Evolutionary conservation across 1,140 invertebrate genomes (phyloP), one percentile per base, ranked within the genome.

Genomic region (Atta cephalotes): DNA sequence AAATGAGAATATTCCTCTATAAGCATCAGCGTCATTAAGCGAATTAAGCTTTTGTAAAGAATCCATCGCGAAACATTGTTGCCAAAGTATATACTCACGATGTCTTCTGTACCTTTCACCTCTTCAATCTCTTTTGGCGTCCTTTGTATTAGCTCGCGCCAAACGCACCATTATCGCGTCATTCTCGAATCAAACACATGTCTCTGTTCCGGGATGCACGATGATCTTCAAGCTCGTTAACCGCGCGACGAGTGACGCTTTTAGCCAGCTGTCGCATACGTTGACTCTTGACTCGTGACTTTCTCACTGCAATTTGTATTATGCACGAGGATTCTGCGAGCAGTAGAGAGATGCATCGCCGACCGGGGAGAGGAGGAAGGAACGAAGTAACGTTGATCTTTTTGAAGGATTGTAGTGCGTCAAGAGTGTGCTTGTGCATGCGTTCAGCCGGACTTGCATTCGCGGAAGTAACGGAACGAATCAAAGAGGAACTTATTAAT

Each of bases 101-200:
- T 31, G 25, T 4, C 39, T 62, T 21, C 39, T 7, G 39, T 62
- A 76, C 70, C 80, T 84, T 51, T 84, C 70, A 76, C 80, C 80
- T 84, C 80, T 25, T 74, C 56, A 56, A 74, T 84, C 39, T 35
- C 35, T 25, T 49, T 28, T 6, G 21, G 56, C 14, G 49, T 74
- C 10, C 49, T 68, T 81, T 63, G 35, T 87, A 56, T 14, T 62
- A 18, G 16, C 28, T 51, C 5, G 12, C 35, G 35, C 16, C 53
- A 12, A 31, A 12, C n/a, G 45, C 65, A 63, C 53, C 72, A 62
- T 85, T 72, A 72, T 78, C 77, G 77, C 39, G 82, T 88, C 62
- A 53, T 65, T 35, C 28, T 82, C 28, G 31, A 81, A 78, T 89
- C 87, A 88, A 86, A 12, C 87, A 88, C 60, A 82, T 89, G 88